Percentiles rank a stretch among this genome's conserved stretches.
phyloP scores from a whole-genome alignment of 2,888 invertebrate species.

The Bibio marci region DNA sequence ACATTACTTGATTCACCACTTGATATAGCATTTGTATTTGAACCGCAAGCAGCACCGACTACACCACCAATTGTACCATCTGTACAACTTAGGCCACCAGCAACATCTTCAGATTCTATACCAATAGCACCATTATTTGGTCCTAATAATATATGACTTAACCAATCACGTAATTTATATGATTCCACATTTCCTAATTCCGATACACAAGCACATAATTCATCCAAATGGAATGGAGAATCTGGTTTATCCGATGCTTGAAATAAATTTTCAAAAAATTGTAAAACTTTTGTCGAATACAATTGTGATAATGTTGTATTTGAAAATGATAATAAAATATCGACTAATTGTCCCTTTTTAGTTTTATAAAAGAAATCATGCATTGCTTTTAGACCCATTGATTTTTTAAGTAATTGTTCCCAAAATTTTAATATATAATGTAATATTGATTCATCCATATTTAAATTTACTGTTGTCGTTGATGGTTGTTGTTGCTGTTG shows the following conservation, averaged over 20 bases:
- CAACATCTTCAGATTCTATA: too few species aligned
- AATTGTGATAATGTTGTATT: conserved; percentile 49
- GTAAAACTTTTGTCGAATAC: conserved; percentile 64
- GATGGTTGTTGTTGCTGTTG: conserved; percentile 13
- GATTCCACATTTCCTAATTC: conserved; percentile 46
- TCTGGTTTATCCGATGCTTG: conserved; percentile 43
- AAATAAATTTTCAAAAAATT: conserved; percentile 60
- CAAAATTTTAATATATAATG: conserved; percentile 46
- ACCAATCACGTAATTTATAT: conserved; percentile 43
- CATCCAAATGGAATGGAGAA: conserved; percentile 43
- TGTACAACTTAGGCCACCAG: conserved; percentile 14
- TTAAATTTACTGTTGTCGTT: neutral
- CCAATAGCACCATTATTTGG: conserved; percentile 20
- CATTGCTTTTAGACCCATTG: conserved; percentile 64
- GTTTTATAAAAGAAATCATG: conserved; percentile 59
- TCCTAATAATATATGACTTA: conserved; percentile 47
- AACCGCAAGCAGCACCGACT: neutral
- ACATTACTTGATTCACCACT: conserved; percentile 34
- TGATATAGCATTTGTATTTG: conserved; percentile 10
- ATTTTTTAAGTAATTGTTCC: conserved; percentile 69
- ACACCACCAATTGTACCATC: conserved; percentile 16
- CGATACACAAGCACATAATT: conserved; percentile 47
- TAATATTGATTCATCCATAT: conserved; percentile 23
- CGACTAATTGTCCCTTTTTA: conserved; percentile 51
- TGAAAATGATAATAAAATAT: conserved; percentile 64